A percentile compares a stretch with the other conserved stretches of the same genome.
These are phyloP conservation scores for Holotrichia oblita DNA, from an alignment of 1,140 invertebrate genomes.

Conservation along the genomic window DNA sequence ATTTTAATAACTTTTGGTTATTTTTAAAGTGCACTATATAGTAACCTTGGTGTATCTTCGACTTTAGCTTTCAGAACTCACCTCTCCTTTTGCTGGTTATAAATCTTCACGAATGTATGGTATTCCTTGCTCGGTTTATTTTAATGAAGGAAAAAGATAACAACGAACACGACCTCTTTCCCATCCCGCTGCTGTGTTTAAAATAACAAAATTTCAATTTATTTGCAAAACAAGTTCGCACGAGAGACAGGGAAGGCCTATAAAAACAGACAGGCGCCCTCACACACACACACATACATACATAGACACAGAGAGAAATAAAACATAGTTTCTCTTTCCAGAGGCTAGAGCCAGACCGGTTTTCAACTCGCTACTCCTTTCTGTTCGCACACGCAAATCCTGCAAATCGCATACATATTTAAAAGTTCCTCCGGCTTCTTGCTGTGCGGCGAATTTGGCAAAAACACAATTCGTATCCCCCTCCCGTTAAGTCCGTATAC, in stretches of 20 bases:
- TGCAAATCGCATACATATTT: slow-evolving; percentile 43
- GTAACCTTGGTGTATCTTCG: too few relatives aligned
- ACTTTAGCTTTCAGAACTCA: neutral
- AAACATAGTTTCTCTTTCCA: slow-evolving; percentile 11
- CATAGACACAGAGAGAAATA: neutral
- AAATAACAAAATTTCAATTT: slow-evolving; percentile 45
- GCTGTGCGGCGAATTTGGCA: slow-evolving; percentile 16
- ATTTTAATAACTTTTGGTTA: too few relatives aligned
- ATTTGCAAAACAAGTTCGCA: slow-evolving; percentile 44
- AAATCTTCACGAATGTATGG: neutral
- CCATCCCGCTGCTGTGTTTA: slow-evolving; percentile 26
- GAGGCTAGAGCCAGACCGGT: neutral
- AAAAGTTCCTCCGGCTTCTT: slow-evolving; percentile 29
- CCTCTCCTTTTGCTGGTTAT: neutral
- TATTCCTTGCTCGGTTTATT: slow-evolving; percentile 32
- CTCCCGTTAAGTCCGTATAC: slow-evolving; percentile 1
- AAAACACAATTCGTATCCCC: slow-evolving; percentile 14
- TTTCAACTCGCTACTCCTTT: slow-evolving; percentile 11
- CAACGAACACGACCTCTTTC: slow-evolving; percentile 19
- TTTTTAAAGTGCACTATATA: too few relatives aligned
- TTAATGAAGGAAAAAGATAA: slow-evolving; percentile 40
- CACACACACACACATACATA: neutral
- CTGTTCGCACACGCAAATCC: slow-evolving; percentile 39
- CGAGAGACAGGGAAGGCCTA: slow-evolving; percentile 28
- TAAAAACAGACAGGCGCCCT: slow-evolving; percentile 36